A percentile compares a stretch with the other conserved stretches of the same genome.
Evolutionary conservation across 1,140 invertebrate species (phyloP).

Genomic region (Andricus grossulariae): DNA sequence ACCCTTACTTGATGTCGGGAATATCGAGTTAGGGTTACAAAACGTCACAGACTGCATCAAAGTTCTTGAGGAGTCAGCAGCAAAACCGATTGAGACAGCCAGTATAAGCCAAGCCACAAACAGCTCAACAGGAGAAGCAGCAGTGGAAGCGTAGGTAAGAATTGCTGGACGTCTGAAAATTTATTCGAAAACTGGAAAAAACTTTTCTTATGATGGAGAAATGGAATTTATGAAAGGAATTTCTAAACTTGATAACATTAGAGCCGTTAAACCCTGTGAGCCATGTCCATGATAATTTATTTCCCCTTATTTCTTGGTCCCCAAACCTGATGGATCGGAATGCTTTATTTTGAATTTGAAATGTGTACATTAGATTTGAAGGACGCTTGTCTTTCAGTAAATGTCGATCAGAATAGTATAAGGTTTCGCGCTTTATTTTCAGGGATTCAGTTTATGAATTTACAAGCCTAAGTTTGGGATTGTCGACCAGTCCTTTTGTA

Average conservation of each 20-base stretch:
- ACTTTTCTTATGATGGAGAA: conserved; percentile 10
- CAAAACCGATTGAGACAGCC: background rate
- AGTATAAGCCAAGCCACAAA: background rate
- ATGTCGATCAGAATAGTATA: conserved; percentile 40
- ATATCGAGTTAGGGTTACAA: conserved; percentile 32
- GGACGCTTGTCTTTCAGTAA: conserved; percentile 52
- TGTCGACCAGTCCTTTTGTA: conserved; percentile 40
- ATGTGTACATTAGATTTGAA: conserved; percentile 47
- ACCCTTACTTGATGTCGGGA: background rate
- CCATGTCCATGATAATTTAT: conserved; percentile 35
- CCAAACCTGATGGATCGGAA: too few species aligned
- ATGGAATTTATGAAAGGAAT: conserved; percentile 16
- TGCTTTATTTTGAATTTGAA: conserved; percentile 34
- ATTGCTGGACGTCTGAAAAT: background rate
- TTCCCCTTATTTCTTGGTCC: conserved; percentile 38
- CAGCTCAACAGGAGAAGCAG: background rate
- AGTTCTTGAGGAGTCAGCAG: background rate
- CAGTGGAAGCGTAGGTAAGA: background rate
- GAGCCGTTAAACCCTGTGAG: conserved; percentile 29
- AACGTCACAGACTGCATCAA: background rate
- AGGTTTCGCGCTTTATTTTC: conserved; percentile 54
- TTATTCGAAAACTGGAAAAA: background rate
- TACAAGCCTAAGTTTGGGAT: conserved; percentile 44
- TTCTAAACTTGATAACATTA: conserved; percentile 27
- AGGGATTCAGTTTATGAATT: too few species aligned